Evolutionary conservation across 1,140 invertebrate species (phyloP), one percentile per base, ranked within the genome.

Genomic region (Zaprionus davidi): DNA sequence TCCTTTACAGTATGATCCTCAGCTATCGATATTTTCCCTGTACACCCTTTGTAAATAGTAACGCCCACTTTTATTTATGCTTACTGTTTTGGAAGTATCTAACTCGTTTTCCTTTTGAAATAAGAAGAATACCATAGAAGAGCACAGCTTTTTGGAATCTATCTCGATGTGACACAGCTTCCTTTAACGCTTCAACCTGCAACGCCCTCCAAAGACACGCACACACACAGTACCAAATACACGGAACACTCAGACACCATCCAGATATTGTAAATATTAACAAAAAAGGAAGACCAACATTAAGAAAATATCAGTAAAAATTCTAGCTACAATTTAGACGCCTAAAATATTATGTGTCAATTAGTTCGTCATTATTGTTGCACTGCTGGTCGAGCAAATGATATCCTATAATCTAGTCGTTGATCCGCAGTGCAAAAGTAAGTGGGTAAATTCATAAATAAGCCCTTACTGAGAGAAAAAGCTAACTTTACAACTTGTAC

Each of bases 251-350:
- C 78, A 55, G 26, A 79, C 41, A 82, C 55, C 51, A 24, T 51
- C 7, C 62, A 60, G 11, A 34, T 36, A 74, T 74, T 79, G 85
- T 87, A 87, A 65, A 87, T 87, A 87, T 58, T 20, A 7, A 5
- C 24, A 51, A 71, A 65, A 73, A 53, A 71, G 46, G 5, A 38
- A 17, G 44, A 55, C 59, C 55, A 71, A 66, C 57, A 46, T 55
- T 71, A 67, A 53, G 46, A 20, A 20, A 17, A 83, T 68, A 87
- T 87, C 84, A 87, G 84, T 87, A 81, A 58, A 75, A 87, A 71
- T 79, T 71, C 71, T 76, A 76, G 67, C 57, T 57, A 64, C 44
- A 71, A 76, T 59, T 78, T 87, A 87, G 84, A 76, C 73, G 83
- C 83, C 79, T 80, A 78, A 67, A 71, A 78, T 71, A 34, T 17